These are phyloP conservation scores for Apogon hyalosoma DNA, from an alignment of 2,797 vertebrate species.

Conservation along the genomic window DNA sequence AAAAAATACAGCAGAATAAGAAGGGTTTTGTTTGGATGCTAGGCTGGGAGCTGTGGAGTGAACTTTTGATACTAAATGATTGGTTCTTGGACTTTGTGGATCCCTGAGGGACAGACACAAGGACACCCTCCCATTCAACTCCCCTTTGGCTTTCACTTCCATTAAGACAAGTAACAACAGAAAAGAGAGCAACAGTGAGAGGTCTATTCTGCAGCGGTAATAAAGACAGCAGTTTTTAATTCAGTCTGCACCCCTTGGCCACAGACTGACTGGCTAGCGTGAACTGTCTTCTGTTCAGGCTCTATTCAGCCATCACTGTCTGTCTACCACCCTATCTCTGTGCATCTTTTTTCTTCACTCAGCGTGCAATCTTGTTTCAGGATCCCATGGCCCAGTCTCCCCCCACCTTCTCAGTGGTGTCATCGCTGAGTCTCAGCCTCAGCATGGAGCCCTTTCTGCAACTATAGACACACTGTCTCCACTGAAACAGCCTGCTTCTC, in stretches of 20 bases:
- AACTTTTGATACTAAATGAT: slow-evolving; percentile 38
- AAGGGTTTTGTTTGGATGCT: slow-evolving; percentile 6
- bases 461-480: slow-evolving; percentile 46
- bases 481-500: slow-evolving; percentile 37
- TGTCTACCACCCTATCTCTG: slow-evolving; percentile 58
- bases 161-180: slow-evolving; percentile 29
- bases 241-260: slow-evolving; percentile 42
- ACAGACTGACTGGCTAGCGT: slow-evolving; percentile 38
- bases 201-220: slow-evolving; percentile 53
- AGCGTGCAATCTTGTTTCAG: slow-evolving; percentile 42
- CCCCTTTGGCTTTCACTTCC: slow-evolving; percentile 12
- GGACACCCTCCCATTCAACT: slow-evolving; percentile 33
- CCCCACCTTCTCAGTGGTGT: slow-evolving; percentile 13
- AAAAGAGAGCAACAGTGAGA: slow-evolving; percentile 37
- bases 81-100: slow-evolving; percentile 28
- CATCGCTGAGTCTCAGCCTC: slow-evolving; percentile 31
- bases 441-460: slow-evolving; percentile 20
- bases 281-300: slow-evolving; percentile 55
- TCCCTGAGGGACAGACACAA: slow-evolving; percentile 28
- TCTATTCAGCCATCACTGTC: slow-evolving; percentile 63
- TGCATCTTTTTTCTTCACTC: slow-evolving; percentile 62
- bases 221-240: slow-evolving; percentile 63
- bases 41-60: slow-evolving; percentile 1
- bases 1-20: neutral
- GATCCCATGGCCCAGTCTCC: slow-evolving; percentile 26